Evolutionary conservation across 1,140 invertebrate genomes (phyloP), one percentile per base, ranked within the genome.

Genomic region (Dendroctonus valens): DNA sequence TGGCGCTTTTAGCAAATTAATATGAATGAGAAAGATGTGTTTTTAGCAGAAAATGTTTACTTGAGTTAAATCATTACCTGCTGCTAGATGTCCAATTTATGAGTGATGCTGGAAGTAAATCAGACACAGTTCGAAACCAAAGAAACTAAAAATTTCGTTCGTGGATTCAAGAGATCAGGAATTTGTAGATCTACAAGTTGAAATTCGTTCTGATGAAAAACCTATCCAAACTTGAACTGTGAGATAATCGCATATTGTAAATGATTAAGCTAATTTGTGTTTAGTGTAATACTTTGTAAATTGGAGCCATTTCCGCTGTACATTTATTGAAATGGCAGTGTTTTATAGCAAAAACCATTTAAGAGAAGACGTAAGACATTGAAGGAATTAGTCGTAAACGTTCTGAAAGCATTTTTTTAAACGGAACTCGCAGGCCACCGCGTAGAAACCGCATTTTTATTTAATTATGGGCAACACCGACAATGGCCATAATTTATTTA

Each of bases 381-480:
- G 46, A 48, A 52, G 42, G 40, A 57, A 57, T 41, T 57, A 14
- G 40, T 41, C 38, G 40, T 57, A 57, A 57, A 57, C 40, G 42
- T 57, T 41, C 39, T 57, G 12, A 7, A 57, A 57, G 40, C 38
- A 57, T 57, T 57, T 57, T 41, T 57, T 41, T 39, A 7, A 52
- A 26, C 50, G 50, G 54, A 39, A 57, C 40, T 57, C 8, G n/a
- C 5, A 12, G 54, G 54, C 54, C 54, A 57, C 54, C 54, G 40
- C 54, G 54, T 57, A 57, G 54, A 57, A 57, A 57, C 54, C 54
- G 40, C 54, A 57, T 57, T 57, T 57, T 57, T 57, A 57, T 57
- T 57, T 57, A 57, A 57, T 57, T 41, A 41, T 55, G 38, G 54
- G 38, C 26, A 41, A 38, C 54, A 57, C 54, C 54, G 54, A 57